Evolutionary conservation across 2,797 vertebrate genomes (phyloP).

Genomic region (Acanthurus lineatus): DNA sequence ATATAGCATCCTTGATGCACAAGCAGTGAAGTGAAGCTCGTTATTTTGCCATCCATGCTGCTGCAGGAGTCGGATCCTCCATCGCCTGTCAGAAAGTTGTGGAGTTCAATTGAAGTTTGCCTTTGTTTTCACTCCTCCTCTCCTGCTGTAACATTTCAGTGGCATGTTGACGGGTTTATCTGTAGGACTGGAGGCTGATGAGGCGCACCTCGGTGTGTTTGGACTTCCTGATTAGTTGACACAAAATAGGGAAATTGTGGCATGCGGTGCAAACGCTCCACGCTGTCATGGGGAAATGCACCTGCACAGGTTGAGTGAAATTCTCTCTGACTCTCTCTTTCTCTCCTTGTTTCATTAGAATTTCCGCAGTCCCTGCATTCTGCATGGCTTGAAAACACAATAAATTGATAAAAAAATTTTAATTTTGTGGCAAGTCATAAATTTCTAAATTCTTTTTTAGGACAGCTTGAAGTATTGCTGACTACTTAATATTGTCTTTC

Average conservation of each 20-base stretch:
- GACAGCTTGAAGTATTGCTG: background rate
- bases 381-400: background rate
- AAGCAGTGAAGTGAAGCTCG: conserved; percentile 64
- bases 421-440: background rate
- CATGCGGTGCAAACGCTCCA: conserved; percentile 54
- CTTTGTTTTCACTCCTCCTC: conserved; percentile 61
- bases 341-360: background rate
- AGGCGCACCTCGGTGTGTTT: conserved; percentile 62
- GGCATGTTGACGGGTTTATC: conserved; percentile 68
- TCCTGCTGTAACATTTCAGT: conserved; percentile 46
- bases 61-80: conserved; percentile 49
- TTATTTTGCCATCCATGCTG: conserved; percentile 64
- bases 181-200: conserved; percentile 64
- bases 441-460: background rate
- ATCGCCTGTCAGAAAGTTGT: conserved; percentile 75
- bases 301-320: conserved; percentile 41
- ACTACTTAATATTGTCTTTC: background rate
- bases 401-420: conserved; percentile 3
- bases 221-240: conserved; percentile 74
- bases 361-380: background rate
- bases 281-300: conserved; percentile 47
- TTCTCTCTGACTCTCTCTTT: background rate
- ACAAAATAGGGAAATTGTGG: conserved; percentile 61
- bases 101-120: conserved; percentile 65
- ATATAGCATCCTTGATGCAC: conserved; percentile 38